Evolutionary conservation across 2,797 vertebrate species (phyloP).

Genomic region (Sphenodon punctatus): DNA sequence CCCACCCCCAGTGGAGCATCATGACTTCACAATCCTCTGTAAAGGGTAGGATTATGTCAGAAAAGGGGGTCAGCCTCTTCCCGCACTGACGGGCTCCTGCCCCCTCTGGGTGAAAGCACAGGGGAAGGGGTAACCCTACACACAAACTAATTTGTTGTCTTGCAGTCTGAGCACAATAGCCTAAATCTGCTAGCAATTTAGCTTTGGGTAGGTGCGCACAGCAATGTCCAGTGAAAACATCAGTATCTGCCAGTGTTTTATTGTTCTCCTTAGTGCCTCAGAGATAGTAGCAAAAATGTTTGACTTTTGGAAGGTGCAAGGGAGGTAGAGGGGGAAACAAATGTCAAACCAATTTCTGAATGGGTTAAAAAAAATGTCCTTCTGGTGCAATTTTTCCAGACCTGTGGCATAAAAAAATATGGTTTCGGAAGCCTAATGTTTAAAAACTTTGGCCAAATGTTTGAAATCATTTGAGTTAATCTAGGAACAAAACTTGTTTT

Average conservation of each 20-base stretch:
- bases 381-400: not conserved
- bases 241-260: not conserved
- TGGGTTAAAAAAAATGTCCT: not conserved
- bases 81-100: too few relatives aligned
- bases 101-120: too few relatives aligned
- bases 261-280: not conserved
- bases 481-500: not conserved
- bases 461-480: not conserved
- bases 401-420: too few relatives aligned
- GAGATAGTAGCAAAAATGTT: constrained; percentile 5
- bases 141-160: not conserved
- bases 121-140: too few relatives aligned
- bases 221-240: not conserved
- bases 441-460: not conserved
- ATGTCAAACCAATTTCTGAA: not conserved
- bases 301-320: not conserved
- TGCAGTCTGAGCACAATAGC: rapidly evolving
- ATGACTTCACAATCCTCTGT: too few relatives aligned
- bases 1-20: too few relatives aligned
- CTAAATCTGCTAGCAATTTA: not conserved
- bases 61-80: too few relatives aligned
- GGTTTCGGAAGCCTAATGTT: not conserved
- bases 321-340: too few relatives aligned
- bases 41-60: too few relatives aligned
- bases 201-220: not conserved